These are phyloP conservation scores for Sebastiscus albofasciatus DNA, from an alignment of 2,797 vertebrate genomes.

Conservation along the genomic window DNA sequence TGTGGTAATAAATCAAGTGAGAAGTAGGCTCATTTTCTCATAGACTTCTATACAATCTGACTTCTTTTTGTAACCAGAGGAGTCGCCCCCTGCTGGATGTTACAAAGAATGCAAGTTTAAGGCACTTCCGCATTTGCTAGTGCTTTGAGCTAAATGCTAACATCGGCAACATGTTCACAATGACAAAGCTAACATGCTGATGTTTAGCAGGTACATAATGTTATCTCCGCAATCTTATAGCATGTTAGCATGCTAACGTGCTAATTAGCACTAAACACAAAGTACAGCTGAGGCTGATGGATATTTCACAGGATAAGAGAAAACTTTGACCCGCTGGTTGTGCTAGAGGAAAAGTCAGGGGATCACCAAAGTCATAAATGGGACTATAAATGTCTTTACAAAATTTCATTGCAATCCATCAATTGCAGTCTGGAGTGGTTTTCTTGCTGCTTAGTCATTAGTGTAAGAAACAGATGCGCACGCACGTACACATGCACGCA, in stretches of 20 bases:
- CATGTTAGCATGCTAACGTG: not conserved
- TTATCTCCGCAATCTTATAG: not conserved
- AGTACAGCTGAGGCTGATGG: not conserved
- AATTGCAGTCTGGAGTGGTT: not conserved
- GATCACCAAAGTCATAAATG: not conserved
- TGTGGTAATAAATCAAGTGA: no score
- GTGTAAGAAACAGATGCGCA: not conserved
- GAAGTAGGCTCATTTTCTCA: no score
- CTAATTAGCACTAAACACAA: not conserved
- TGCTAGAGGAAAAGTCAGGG: not conserved
- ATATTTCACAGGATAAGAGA: not conserved
- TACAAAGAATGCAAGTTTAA: no score
- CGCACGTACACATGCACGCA: not conserved
- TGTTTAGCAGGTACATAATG: not conserved
- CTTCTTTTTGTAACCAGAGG: no score
- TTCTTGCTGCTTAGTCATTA: conserved; percentile 6
- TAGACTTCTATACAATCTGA: no score
- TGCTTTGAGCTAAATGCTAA: not conserved
- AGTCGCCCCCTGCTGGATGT: no score
- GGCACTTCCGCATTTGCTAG: no score
- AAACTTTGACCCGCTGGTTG: not conserved
- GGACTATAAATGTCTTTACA: not conserved
- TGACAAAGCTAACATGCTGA: not conserved
- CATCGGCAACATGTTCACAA: not conserved
- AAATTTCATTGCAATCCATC: not conserved